A percentile compares a stretch with the other conserved stretches of the same genome.
These are phyloP conservation scores for Hippopotamus amphibius DNA, from an alignment of 2,113 vertebrate species.

Conservation along the genomic window DNA sequence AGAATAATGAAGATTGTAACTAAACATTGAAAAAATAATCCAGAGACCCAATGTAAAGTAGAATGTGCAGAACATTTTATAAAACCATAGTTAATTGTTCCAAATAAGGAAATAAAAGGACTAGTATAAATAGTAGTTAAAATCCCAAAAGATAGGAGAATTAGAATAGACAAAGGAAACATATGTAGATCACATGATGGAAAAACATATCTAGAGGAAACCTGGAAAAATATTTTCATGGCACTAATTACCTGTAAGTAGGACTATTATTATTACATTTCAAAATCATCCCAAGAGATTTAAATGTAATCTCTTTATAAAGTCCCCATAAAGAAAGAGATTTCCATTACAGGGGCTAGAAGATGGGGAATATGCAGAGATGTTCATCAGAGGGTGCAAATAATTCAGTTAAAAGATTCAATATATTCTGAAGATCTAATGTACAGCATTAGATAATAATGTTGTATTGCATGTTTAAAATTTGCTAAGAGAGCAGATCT, in stretches of 20 bases:
- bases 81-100: neutral
- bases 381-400: neutral
- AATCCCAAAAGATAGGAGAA: neutral
- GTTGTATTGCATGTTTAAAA: neutral
- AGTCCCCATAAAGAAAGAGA: neutral
- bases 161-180: neutral
- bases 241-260: neutral
- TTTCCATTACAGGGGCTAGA: neutral
- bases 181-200: neutral
- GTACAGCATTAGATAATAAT: neutral
- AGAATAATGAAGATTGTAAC: slow-evolving; percentile 22
- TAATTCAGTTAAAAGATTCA: neutral
- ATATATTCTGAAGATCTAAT: neutral
- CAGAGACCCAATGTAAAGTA: neutral
- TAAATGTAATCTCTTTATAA: neutral
- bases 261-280: neutral
- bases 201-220: neutral
- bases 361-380: neutral
- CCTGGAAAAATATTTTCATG: neutral
- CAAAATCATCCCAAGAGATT: neutral
- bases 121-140: neutral
- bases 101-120: neutral
- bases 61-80: neutral
- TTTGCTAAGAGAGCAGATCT: neutral
- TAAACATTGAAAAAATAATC: slow-evolving; percentile 20